phyloP scores from a whole-genome alignment of 92 coral and sea anemone genomes.

The Zoanthus solanderi region DNA sequence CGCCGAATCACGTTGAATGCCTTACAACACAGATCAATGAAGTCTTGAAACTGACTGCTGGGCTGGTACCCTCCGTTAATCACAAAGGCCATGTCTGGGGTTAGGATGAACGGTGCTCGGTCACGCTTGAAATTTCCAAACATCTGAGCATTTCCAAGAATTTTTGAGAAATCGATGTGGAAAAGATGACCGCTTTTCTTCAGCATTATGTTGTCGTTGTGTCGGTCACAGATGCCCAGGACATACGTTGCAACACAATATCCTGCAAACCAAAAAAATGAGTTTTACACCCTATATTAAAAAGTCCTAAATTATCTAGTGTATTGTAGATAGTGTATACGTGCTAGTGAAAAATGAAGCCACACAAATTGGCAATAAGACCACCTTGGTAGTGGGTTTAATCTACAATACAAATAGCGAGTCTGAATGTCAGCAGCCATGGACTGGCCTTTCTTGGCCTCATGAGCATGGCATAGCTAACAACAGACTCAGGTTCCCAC shows the following conservation, averaged over 20 bases:
- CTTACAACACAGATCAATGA: constrained; percentile 94
- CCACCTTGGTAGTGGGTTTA: too few relatives aligned
- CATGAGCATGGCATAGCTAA: too few relatives aligned
- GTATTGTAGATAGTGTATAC: background rate
- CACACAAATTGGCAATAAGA: too few relatives aligned
- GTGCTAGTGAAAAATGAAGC: too few relatives aligned
- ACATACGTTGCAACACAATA: constrained; percentile 99
- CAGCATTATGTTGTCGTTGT: constrained; percentile 99
- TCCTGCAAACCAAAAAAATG: constrained; percentile 38
- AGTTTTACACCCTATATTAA: background rate
- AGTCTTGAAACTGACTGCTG: constrained; percentile 96
- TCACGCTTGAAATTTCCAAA: constrained; percentile 97
- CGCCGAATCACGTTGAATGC: constrained; percentile 96
- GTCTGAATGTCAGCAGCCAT: too few relatives aligned
- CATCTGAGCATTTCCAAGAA: constrained; percentile 99
- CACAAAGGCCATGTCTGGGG: constrained; percentile 99
- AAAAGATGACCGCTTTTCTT: constrained; percentile 94
- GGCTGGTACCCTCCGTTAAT: constrained; percentile 99
- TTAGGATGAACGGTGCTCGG: constrained; percentile 98
- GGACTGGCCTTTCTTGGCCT: too few relatives aligned
- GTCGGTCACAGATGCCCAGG: constrained; percentile 98
- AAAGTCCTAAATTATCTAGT: background rate
- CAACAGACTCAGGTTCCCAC: too few relatives aligned
- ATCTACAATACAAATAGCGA: too few relatives aligned
- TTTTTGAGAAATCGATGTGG: constrained; percentile 98